These are phyloP conservation scores for Sapajus apella DNA, from an alignment of 2,113 vertebrate species.

Conservation along the genomic window DNA sequence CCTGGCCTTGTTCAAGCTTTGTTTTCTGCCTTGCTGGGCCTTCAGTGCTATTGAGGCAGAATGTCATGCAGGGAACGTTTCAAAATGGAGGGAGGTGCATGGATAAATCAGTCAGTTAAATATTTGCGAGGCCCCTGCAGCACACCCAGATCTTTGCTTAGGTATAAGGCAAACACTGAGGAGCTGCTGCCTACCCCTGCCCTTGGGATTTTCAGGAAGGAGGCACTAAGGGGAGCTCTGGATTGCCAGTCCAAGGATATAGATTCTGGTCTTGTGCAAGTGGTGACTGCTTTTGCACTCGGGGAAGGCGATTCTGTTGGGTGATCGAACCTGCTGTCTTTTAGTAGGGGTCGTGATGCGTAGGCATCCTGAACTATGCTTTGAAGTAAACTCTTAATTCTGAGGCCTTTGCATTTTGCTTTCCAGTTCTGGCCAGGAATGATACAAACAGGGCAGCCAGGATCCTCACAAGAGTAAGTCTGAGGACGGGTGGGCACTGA, in stretches of 20 bases:
- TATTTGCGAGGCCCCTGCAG: neutral
- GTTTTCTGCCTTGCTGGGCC: neutral
- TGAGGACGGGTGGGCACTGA: neutral
- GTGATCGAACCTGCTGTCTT: neutral
- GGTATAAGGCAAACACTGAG: neutral
- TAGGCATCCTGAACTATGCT: neutral
- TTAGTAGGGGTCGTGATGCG: rapidly evolving
- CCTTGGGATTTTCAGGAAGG: neutral
- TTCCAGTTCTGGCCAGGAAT: conserved; percentile 98
- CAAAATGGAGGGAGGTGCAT: neutral
- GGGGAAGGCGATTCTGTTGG: neutral
- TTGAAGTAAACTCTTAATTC: neutral
- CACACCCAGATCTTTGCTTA: neutral
- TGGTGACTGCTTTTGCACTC: neutral
- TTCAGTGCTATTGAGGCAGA: neutral
- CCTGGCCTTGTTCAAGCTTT: neutral
- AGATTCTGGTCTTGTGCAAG: too few species aligned
- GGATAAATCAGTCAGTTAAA: neutral
- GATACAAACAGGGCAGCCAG: conserved; percentile 97
- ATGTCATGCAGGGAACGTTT: neutral
- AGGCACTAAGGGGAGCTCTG: neutral
- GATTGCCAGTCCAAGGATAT: neutral
- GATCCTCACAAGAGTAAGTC: conserved; percentile 99
- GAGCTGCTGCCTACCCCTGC: neutral
- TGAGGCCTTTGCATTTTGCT: conserved; percentile 65